These are phyloP conservation scores for Grantiella picta DNA, from an alignment of 2,113 vertebrate genomes.

Conservation along the genomic window DNA sequence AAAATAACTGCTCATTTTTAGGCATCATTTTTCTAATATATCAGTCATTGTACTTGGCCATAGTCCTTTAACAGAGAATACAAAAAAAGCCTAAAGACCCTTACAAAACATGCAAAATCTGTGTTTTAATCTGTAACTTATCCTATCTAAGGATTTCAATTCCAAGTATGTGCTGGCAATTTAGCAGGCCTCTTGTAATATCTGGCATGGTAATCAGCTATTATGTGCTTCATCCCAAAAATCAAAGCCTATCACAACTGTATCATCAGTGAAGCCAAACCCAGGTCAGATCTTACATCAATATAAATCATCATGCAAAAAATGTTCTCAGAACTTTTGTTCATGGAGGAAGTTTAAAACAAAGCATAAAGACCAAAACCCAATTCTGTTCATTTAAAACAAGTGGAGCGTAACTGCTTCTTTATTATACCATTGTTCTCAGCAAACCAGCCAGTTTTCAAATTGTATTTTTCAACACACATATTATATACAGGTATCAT, in stretches of 20 bases:
- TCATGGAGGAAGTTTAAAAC: neutral
- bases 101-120: neutral
- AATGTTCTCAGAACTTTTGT: neutral
- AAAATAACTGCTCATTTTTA: neutral
- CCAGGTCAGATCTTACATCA: neutral
- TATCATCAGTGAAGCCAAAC: neutral
- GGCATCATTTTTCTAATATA: neutral
- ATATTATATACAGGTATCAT: neutral
- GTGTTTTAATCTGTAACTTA: neutral
- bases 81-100: neutral
- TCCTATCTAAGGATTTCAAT: neutral
- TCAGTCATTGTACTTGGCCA: neutral
- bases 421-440: neutral
- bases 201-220: neutral
- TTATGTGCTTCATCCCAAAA: neutral
- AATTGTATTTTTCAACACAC: neutral
- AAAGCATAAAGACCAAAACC: neutral
- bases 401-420: neutral
- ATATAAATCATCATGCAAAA: neutral
- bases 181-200: neutral
- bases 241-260: neutral
- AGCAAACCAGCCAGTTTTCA: neutral
- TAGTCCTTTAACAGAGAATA: neutral
- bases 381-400: neutral
- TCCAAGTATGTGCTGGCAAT: neutral